A percentile compares a stretch with the other conserved stretches of the same genome.
These are phyloP conservation scores for Sterrhoptilus dennistouni DNA, from an alignment of 2,113 vertebrate genomes.

Conservation along the genomic window DNA sequence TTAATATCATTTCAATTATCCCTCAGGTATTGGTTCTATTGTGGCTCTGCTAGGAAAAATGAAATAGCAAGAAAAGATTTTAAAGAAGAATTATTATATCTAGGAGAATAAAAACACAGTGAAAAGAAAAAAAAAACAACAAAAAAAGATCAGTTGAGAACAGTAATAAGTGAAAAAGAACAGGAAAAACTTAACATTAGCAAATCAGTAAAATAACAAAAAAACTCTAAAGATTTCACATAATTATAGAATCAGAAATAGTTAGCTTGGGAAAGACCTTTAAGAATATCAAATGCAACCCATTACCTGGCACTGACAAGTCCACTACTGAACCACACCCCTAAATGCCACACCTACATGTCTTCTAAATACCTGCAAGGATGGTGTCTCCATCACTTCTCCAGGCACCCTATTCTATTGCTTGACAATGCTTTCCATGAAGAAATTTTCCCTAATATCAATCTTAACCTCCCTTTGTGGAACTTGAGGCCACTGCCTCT, in stretches of 20 bases:
- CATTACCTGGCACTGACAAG: neutral
- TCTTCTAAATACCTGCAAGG: neutral
- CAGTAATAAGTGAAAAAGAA: neutral
- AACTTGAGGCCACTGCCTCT: neutral
- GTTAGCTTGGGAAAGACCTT: neutral
- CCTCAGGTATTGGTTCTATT: neutral
- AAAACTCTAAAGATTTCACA: neutral
- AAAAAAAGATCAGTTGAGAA: neutral
- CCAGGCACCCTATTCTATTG: neutral
- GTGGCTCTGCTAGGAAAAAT: neutral
- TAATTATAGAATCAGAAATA: neutral
- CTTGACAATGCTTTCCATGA: neutral
- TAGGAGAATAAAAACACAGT: neutral
- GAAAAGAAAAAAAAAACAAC: neutral
- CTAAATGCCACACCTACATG: neutral
- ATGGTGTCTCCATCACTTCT: neutral
- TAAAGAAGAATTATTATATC: conserved; percentile 31
- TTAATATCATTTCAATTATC: neutral
- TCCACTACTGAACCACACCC: no score
- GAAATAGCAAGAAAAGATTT: neutral
- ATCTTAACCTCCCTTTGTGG: neutral
- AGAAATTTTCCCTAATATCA: neutral
- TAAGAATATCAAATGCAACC: neutral
- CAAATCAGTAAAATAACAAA: neutral
- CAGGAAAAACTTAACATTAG: neutral